Conservation (phyloP, 2,797 vertebrate genomes). For the Sebastiscus tertius region DNA sequence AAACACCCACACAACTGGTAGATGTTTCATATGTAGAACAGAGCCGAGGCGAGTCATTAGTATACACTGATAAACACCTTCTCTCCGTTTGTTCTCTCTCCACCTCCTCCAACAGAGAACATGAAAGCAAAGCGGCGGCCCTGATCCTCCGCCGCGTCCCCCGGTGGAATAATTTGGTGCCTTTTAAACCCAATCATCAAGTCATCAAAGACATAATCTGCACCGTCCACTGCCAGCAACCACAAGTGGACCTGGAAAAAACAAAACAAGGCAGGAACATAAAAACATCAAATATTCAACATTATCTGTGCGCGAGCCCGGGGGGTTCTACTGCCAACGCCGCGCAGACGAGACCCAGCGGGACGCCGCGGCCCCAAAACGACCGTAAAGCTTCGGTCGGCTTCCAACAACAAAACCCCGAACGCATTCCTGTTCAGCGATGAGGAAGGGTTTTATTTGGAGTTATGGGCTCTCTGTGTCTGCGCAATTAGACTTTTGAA, state of each 20-base stretch:
- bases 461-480: neutral
- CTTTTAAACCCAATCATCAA: conserved; percentile 18
- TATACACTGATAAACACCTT: neutral
- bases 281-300: conserved; percentile 35
- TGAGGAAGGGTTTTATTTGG: neutral
- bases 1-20: neutral
- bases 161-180: neutral
- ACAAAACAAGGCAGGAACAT: neutral
- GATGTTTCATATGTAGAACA: neutral
- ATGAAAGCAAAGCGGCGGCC: neutral
- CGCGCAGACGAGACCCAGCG: conserved; percentile 19
- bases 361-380: neutral
- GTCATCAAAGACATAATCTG: conserved; percentile 32
- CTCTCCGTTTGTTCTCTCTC: neutral
- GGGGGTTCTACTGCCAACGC: conserved; percentile 2
- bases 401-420: neutral
- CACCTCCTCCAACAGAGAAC: neutral
- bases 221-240: neutral
- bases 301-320: neutral
- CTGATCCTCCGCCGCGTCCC: neutral
- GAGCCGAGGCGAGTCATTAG: neutral
- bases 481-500: conserved; percentile 1
- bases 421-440: neutral
- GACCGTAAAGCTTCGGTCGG: conserved; percentile 8
- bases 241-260: neutral